A percentile compares a stretch with the other conserved stretches of the same genome.
Evolutionary conservation across 2,888 invertebrate genomes (phyloP).

Genomic region (Xylocampa areola): DNA sequence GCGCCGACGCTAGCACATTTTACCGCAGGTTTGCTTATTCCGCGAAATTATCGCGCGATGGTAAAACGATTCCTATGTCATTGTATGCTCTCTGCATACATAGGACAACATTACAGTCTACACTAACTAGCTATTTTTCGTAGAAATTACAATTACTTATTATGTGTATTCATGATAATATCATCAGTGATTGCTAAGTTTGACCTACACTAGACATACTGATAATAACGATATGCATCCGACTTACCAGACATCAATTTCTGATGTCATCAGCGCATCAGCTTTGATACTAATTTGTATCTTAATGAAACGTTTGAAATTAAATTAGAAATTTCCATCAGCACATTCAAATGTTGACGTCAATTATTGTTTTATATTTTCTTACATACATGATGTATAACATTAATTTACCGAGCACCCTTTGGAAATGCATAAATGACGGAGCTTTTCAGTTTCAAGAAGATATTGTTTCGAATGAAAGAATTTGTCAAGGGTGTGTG

Average conservation of each 20-base stretch:
- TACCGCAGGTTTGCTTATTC: conserved; percentile 10
- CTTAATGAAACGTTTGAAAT: too few relatives aligned
- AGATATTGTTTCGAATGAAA: not conserved
- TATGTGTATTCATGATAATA: not conserved
- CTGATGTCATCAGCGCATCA: not conserved
- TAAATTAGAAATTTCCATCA: too few relatives aligned
- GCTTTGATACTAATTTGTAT: too few relatives aligned
- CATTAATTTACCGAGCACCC: too few relatives aligned
- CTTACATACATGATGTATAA: too few relatives aligned
- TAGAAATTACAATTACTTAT: conserved; percentile 12
- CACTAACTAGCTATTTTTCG: conserved; percentile 4
- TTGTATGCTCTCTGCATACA: conserved; percentile 3
- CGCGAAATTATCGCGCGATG: conserved; percentile 14
- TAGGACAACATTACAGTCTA: not conserved
- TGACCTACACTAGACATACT: not conserved
- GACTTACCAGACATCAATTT: not conserved
- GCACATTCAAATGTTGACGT: too few relatives aligned
- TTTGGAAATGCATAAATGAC: not conserved
- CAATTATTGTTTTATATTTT: too few relatives aligned
- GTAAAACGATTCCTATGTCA: conserved; percentile 13
- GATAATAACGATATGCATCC: not conserved
- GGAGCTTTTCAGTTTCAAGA: not conserved
- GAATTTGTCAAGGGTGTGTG: not conserved
- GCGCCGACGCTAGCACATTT: not conserved
- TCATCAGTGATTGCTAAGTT: not conserved